These are phyloP conservation scores for Unio pictorum DNA, from an alignment of 2,888 invertebrate genomes.

Conservation along the genomic window DNA sequence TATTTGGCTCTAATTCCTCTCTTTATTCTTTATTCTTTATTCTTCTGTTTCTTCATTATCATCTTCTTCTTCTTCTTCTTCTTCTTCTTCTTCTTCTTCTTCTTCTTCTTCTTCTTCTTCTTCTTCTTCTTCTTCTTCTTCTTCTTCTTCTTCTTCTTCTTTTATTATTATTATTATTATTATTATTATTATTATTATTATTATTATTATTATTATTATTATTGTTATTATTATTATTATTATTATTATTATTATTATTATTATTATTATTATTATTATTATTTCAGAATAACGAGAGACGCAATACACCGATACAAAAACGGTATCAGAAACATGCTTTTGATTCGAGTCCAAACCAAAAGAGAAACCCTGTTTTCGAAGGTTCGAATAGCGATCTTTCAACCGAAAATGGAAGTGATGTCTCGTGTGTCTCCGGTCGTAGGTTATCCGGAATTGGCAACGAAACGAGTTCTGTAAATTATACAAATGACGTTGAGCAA, in stretches of 20 bases:
- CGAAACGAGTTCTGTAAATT: background rate
- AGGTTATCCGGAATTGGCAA: background rate
- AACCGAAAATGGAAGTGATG: conserved; percentile 1
- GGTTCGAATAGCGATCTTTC: conserved; percentile 10
- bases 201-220: too few species aligned
- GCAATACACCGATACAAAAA: conserved; percentile 9
- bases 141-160: too few species aligned
- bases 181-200: too few species aligned
- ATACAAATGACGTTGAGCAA: background rate
- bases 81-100: conserved; percentile 3
- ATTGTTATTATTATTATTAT: too few species aligned
- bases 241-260: too few species aligned
- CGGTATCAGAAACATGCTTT: conserved; percentile 19
- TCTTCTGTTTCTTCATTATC: background rate
- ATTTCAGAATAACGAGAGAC: conserved; percentile 4
- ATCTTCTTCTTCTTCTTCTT: background rate
- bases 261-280: conserved; percentile 1
- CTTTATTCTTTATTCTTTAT: conserved; percentile 6
- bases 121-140: too few species aligned
- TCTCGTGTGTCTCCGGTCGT: background rate
- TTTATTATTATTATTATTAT: too few species aligned
- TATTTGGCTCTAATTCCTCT: too few species aligned
- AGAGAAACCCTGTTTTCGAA: conserved; percentile 14
- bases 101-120: too few species aligned
- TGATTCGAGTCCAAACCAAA: conserved; percentile 5